phyloP scores from a whole-genome alignment of 2,888 invertebrate species.

The Drosophila subquinaria region DNA sequence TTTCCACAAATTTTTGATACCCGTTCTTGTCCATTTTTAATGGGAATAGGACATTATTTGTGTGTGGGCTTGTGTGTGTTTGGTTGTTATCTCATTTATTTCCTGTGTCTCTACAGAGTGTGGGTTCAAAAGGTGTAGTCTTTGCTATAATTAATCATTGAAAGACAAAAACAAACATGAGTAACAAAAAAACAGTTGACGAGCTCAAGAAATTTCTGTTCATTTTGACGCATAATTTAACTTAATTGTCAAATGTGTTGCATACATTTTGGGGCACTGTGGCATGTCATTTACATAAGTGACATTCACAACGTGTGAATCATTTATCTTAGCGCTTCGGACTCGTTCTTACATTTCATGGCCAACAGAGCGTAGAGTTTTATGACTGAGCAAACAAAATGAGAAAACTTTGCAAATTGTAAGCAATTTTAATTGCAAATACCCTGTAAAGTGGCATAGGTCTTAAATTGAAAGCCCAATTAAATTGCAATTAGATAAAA shows the following conservation, averaged over 20 bases:
- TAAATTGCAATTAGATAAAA: slow-evolving; percentile 45
- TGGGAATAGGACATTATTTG: too few species aligned
- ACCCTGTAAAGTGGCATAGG: not conserved
- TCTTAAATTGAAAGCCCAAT: slow-evolving; percentile 11
- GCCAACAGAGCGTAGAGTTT: slow-evolving; percentile 28
- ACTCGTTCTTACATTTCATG: slow-evolving; percentile 18
- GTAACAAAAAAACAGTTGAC: slow-evolving; percentile 29
- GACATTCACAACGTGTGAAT: slow-evolving; percentile 35
- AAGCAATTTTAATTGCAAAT: slow-evolving; percentile 1
- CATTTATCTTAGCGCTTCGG: slow-evolving; percentile 46
- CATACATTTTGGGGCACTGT: slow-evolving; percentile 45
- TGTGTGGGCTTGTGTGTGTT: too few species aligned
- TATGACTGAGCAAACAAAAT: slow-evolving; percentile 16
- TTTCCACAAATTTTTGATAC: not conserved
- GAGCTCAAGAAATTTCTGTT: slow-evolving; percentile 47
- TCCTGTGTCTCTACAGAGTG: slow-evolving; percentile 11
- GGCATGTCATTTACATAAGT: slow-evolving; percentile 33
- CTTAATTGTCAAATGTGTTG: slow-evolving; percentile 65
- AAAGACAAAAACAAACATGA: slow-evolving; percentile 11
- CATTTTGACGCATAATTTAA: slow-evolving; percentile 74
- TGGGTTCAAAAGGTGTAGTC: slow-evolving; percentile 43
- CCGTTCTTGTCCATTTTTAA: not conserved
- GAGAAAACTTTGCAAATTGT: not conserved
- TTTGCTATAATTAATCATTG: slow-evolving; percentile 67
- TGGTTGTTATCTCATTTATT: slow-evolving; percentile 33